phyloP scores from a whole-genome alignment of 1,140 invertebrate species.

The Doryteuthis pealeii region DNA sequence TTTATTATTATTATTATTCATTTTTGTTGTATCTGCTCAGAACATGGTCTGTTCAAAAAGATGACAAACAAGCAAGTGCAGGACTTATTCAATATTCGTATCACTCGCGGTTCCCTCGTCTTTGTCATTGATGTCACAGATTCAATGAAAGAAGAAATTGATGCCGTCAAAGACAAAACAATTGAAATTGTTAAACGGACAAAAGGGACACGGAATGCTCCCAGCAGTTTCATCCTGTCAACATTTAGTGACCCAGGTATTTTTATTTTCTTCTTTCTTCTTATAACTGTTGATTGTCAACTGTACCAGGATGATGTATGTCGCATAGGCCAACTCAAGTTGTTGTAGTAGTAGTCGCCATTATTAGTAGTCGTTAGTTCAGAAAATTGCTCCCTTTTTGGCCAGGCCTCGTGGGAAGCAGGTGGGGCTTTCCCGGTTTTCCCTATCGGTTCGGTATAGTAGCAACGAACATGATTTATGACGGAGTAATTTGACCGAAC shows the following conservation, averaged over 20 bases:
- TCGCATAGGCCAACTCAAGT: no score
- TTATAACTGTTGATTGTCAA: no score
- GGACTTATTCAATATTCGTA: background rate
- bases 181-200: slow-evolving; percentile 27
- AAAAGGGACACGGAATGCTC: slow-evolving; percentile 28
- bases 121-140: slow-evolving; percentile 39
- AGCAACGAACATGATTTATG: no score
- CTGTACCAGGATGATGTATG: no score
- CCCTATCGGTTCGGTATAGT: no score
- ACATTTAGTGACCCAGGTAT: slow-evolving; percentile 43
- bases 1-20: no score
- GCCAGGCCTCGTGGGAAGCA: no score
- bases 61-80: background rate
- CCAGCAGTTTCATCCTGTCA: slow-evolving; percentile 34
- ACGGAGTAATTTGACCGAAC: no score
- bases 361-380: no score
- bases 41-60: background rate
- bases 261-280: background rate
- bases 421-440: no score
- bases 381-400: no score
- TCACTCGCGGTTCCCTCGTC: slow-evolving; percentile 24
- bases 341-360: no score
- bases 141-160: slow-evolving; percentile 40
- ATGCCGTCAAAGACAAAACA: slow-evolving; percentile 28
- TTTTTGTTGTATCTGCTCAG: background rate